A percentile compares a stretch with the other conserved stretches of the same genome.
These are phyloP conservation scores for Caligus rogercresseyi DNA, from an alignment of 1,140 invertebrate species.

Conservation along the genomic window DNA sequence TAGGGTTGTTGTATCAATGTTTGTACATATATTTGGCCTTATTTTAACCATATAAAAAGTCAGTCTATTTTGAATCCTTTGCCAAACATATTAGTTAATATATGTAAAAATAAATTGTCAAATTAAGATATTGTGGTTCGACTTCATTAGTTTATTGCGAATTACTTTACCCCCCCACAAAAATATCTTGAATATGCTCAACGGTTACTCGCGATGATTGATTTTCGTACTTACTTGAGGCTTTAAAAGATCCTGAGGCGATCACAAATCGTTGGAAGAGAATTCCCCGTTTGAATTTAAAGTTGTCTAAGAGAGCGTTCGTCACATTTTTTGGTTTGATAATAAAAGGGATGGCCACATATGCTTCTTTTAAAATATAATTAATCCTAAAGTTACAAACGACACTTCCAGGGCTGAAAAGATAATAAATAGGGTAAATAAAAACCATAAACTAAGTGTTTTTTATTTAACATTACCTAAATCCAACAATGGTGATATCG, in stretches of 20 bases:
- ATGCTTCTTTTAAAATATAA: slow-evolving; percentile 16
- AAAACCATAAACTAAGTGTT: background rate
- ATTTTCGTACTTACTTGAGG: slow-evolving; percentile 1
- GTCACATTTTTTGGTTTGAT: slow-evolving; percentile 19
- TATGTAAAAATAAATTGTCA: too few species aligned
- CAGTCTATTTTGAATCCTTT: too few species aligned
- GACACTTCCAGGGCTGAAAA: slow-evolving; percentile 13
- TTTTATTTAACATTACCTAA: background rate
- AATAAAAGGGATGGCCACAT: slow-evolving; percentile 15
- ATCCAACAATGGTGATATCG: slow-evolving; percentile 5
- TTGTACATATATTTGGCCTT: too few species aligned
- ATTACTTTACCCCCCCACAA: too few species aligned
- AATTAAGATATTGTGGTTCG: too few species aligned
- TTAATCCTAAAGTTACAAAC: slow-evolving; percentile 17
- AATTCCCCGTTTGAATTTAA: slow-evolving; percentile 18
- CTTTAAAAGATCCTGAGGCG: slow-evolving; percentile 15
- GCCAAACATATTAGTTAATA: too few species aligned
- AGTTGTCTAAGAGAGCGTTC: background rate
- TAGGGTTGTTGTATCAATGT: too few species aligned
- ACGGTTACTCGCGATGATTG: too few species aligned
- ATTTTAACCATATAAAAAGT: too few species aligned
- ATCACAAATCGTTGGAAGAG: slow-evolving; percentile 19
- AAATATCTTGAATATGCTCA: background rate
- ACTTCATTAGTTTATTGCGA: too few species aligned
- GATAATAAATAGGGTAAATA: background rate